phyloP scores from a whole-genome alignment of 2,797 vertebrate genomes.

The Coregonus sp. region DNA sequence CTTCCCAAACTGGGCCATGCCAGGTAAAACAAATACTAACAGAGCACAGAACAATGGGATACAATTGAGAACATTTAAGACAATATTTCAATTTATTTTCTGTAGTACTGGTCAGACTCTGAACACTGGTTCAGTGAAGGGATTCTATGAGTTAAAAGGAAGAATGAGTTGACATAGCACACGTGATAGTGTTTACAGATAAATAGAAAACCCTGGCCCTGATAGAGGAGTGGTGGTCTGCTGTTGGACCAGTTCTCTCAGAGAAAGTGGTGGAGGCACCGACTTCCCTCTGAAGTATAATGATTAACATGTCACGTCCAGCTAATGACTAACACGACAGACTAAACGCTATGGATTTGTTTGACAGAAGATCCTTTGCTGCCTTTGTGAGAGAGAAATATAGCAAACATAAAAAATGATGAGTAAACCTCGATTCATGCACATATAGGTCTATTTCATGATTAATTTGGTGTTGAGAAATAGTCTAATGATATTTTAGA shows the following conservation, averaged over 20 bases:
- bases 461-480: too few species aligned
- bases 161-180: conserved; percentile 30
- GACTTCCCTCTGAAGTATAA: conserved; percentile 48
- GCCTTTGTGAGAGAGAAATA: background rate
- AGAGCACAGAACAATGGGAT: background rate
- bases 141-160: conserved; percentile 23
- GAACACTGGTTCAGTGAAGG: background rate
- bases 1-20: conserved; percentile 29
- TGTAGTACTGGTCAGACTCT: background rate
- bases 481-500: too few species aligned
- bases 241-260: conserved; percentile 60
- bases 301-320: conserved; percentile 54
- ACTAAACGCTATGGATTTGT: background rate
- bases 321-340: background rate
- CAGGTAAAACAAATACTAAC: conserved; percentile 53
- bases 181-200: conserved; percentile 38
- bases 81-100: background rate
- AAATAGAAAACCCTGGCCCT: conserved; percentile 30
- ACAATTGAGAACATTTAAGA: too few species aligned
- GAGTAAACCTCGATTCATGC: too few species aligned
- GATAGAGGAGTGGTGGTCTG: conserved; percentile 17
- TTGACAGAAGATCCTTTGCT: background rate
- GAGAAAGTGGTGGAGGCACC: conserved; percentile 20
- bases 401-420: too few species aligned
- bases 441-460: too few species aligned